Evolutionary conservation across 2,797 vertebrate species (phyloP).

Genomic region (Menidia menidia): DNA sequence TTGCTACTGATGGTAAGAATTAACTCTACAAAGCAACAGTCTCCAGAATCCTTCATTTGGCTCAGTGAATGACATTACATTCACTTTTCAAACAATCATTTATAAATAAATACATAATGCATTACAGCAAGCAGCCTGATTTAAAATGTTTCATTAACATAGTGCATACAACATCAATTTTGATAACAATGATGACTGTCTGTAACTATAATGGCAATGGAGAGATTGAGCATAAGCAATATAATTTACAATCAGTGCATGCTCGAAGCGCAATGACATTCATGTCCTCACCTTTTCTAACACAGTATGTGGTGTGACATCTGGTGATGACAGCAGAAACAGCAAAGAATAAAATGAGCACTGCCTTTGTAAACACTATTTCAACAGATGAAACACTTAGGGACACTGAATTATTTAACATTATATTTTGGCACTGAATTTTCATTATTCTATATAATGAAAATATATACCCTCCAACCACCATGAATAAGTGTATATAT

Average conservation of each 20-base stretch:
- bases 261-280: constrained; percentile 86
- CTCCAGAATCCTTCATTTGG: constrained; percentile 76
- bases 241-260: constrained; percentile 88
- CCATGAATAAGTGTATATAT: constrained; percentile 69
- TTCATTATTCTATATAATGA: constrained; percentile 79
- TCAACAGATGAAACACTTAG: constrained; percentile 82
- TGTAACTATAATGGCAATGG: constrained; percentile 81
- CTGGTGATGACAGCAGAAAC: constrained; percentile 78
- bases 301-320: constrained; percentile 70
- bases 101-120: constrained; percentile 82
- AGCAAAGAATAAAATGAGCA: constrained; percentile 82
- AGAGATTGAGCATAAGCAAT: constrained; percentile 84
- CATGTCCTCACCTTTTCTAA: constrained; percentile 75
- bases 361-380: constrained; percentile 83
- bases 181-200: constrained; percentile 83
- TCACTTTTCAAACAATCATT: constrained; percentile 80
- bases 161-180: constrained; percentile 88
- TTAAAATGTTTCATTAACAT: constrained; percentile 81
- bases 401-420: constrained; percentile 84
- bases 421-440: constrained; percentile 87
- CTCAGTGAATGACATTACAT: constrained; percentile 79
- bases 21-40: constrained; percentile 82
- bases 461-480: constrained; percentile 76
- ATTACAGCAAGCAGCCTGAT: constrained; percentile 85
- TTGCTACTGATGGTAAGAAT: constrained; percentile 83